A percentile compares a stretch with the other conserved stretches of the same genome.
Conservation (phyloP, 2,797 vertebrate genomes). For the Thalassophryne amazonica region DNA sequence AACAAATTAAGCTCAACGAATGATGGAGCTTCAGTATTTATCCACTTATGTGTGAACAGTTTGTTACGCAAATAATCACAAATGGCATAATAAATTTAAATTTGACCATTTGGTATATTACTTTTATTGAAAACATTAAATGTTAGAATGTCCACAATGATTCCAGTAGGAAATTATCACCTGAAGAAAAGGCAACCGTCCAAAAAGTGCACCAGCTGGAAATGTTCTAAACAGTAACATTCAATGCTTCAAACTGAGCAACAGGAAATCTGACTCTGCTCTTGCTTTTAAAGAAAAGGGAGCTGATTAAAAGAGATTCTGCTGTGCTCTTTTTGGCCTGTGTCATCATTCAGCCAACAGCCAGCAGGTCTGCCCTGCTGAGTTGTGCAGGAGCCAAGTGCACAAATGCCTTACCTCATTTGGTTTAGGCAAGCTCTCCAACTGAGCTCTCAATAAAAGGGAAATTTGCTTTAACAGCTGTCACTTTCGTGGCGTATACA, state of each 20-base stretch:
- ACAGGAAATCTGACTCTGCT: slow-evolving; percentile 40
- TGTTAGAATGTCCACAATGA: slow-evolving; percentile 20
- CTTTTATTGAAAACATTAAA: no score
- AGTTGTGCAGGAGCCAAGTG: slow-evolving; percentile 57
- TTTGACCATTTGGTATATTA: slow-evolving; percentile 5
- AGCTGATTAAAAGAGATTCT: slow-evolving; percentile 43
- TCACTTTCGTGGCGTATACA: slow-evolving; percentile 65
- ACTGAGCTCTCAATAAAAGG: slow-evolving; percentile 67
- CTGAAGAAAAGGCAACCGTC: slow-evolving; percentile 36
- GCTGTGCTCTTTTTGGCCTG: slow-evolving; percentile 12
- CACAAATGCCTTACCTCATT: slow-evolving; percentile 63
- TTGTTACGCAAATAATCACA: no score
- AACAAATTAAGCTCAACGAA: background rate
- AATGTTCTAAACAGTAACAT: slow-evolving; percentile 51
- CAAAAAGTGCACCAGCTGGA: slow-evolving; percentile 23
- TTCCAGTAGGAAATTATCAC: slow-evolving; percentile 25
- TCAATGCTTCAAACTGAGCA: slow-evolving; percentile 28
- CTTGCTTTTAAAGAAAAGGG: slow-evolving; percentile 34
- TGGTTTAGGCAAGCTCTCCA: slow-evolving; percentile 56
- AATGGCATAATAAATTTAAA: slow-evolving; percentile 19
- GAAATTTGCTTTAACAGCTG: slow-evolving; percentile 74
- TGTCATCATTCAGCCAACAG: slow-evolving; percentile 52
- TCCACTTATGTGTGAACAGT: background rate
- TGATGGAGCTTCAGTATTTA: background rate
- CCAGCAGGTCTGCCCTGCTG: slow-evolving; percentile 34